These are phyloP conservation scores for Tenthredo distinguenda DNA, from an alignment of 2,888 invertebrate genomes.

Conservation along the genomic window DNA sequence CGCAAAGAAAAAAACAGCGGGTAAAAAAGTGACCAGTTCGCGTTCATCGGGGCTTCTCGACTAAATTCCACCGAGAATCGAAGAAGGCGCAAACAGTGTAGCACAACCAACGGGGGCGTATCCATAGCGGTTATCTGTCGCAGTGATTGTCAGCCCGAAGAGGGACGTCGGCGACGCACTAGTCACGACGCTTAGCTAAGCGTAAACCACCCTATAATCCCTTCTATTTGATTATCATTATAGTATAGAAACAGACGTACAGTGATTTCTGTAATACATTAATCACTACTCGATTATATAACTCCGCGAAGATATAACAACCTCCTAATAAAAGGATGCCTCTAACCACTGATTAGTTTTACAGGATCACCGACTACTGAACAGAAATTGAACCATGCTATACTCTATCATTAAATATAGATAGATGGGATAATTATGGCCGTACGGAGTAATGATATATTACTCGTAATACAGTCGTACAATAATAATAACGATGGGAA, in stretches of 20 bases:
- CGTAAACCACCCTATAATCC: constrained; percentile 28
- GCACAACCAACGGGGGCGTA: constrained; percentile 42
- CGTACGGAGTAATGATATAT: neutral
- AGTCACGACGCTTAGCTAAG: constrained; percentile 30
- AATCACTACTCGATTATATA: neutral
- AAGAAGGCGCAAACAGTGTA: constrained; percentile 39
- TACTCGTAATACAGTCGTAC: neutral
- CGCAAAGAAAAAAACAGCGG: neutral
- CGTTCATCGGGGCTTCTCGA: constrained; percentile 49
- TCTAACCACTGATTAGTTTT: neutral
- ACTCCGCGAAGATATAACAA: neutral
- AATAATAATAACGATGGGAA: neutral
- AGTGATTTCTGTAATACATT: neutral
- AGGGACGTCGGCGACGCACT: constrained; percentile 8
- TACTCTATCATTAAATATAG: constrained; percentile 9
- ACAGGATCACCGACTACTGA: neutral
- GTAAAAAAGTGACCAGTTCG: constrained; percentile 47
- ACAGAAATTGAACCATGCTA: neutral
- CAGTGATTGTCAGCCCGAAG: constrained; percentile 31
- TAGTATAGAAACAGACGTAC: neutral
- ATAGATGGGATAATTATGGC: neutral
- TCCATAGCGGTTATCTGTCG: constrained; percentile 47
- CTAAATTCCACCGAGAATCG: constrained; percentile 46
- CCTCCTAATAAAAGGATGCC: neutral
- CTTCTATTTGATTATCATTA: constrained; percentile 34